Percentiles rank a stretch among this genome's conserved stretches.
Conservation (phyloP, 1,140 invertebrate species). For the Chlorops oryzae region DNA sequence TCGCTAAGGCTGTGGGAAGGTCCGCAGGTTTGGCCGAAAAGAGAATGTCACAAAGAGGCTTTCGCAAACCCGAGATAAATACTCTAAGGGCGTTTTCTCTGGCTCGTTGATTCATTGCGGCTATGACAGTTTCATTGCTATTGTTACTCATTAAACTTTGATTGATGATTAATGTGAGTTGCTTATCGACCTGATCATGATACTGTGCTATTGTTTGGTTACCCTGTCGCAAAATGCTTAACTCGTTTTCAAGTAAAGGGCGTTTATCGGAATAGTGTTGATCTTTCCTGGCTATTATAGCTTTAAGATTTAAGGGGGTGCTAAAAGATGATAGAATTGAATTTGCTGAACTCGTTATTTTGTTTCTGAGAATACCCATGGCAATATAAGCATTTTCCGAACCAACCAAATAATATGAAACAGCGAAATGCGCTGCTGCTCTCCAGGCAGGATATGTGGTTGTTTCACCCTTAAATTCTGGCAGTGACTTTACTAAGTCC, state of each 20-base stretch:
- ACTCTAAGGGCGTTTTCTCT: slow-evolving; percentile 5
- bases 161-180: slow-evolving; percentile 17
- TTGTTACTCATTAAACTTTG: slow-evolving; percentile 15
- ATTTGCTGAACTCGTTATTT: slow-evolving; percentile 4
- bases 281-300: slow-evolving; percentile 5
- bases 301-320: slow-evolving; percentile 11
- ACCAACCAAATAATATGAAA: too few species aligned
- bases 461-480: too few species aligned
- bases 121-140: neutral
- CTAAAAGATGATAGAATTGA: slow-evolving; percentile 7
- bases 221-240: slow-evolving; percentile 4
- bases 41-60: slow-evolving; percentile 1
- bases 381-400: too few species aligned
- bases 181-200: slow-evolving; percentile 12
- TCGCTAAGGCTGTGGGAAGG: slow-evolving; percentile 9
- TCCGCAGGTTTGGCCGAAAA: slow-evolving; percentile 3
- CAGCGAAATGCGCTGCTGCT: too few species aligned
- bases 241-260: slow-evolving; percentile 12
- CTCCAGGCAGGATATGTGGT: too few species aligned
- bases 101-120: slow-evolving; percentile 10
- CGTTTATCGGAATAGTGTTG: slow-evolving; percentile 8
- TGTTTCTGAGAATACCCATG: slow-evolving; percentile 11
- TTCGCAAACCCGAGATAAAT: slow-evolving; percentile 7
- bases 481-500: too few species aligned
- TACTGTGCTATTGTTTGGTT: slow-evolving; percentile 12